Evolutionary conservation across 2,888 invertebrate species (phyloP), one percentile per base, ranked within the genome.

Genomic region (Spicauda simplicius): DNA sequence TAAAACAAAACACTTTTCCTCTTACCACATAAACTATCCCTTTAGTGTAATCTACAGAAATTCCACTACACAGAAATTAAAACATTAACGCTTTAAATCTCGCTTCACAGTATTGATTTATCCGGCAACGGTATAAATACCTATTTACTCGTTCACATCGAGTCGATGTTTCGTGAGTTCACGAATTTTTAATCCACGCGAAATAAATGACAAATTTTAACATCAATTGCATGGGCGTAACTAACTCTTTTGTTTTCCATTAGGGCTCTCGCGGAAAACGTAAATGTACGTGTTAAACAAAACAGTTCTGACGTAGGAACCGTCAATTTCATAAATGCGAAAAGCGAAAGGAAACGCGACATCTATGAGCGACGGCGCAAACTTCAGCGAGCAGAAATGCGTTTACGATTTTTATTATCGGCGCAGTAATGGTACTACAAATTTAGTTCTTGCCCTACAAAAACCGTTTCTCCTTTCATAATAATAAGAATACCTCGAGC

Each of bases 401-500:
- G 86, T 91, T 90, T 87, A 88, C 88, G 82, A 91, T 92, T 87
- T 91, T 90, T 91, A 92, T 91, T 90, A 91, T 90, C 87, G 87
- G 86, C 86, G 83, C 84, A 77, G 87, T 88, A 88, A 90, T 90
- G 76, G 78, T 77, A 90, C 90, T 85, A 90, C 92, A 91, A 90
- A 92, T 92, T 92, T 93, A 93, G 92, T 91, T 92, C 88, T 90
- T 92, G 93, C 90, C 93, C 93, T 91, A 93, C 93, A 93, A 93
- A 93, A 93, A 93, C 89, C 93, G 92, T 93, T 93, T 93, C 92
- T 93, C 91, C 91, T 93, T 91, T 93, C 92, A 88, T 92, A 90
- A 92, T 93, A 93, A 94, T 94, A 92, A 94, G 94, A 94, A 94
- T 94, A 94, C 94, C 93, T 86, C 88, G 91, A 92, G 91, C 88